Percentiles rank a stretch among this genome's conserved stretches.
phyloP scores from a whole-genome alignment of 2,113 vertebrate genomes.

The Amblyornis subalaris region DNA sequence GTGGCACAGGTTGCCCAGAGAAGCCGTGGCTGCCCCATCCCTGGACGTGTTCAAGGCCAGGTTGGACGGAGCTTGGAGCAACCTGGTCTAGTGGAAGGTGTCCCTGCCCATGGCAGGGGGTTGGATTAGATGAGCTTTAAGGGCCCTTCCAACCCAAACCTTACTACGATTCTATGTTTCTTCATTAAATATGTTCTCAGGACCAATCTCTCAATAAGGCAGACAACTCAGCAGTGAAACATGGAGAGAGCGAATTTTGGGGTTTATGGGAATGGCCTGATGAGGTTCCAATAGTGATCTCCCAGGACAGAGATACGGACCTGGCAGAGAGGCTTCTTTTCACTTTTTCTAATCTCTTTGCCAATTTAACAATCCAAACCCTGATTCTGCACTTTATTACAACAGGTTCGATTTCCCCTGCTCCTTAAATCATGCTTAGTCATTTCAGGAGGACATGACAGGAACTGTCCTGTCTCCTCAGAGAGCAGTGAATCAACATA shows the following conservation, averaged over 20 bases:
- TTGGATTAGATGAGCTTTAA: background rate
- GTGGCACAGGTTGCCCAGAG: background rate
- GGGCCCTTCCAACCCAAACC: background rate
- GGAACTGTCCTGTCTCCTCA: background rate
- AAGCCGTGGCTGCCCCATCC: background rate
- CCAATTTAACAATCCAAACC: background rate
- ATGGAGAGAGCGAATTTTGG: background rate
- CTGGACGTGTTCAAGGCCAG: background rate
- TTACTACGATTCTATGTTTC: background rate
- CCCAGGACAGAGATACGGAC: background rate
- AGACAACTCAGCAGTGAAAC: too few species aligned
- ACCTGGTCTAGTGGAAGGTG: accelerated
- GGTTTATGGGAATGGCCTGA: background rate
- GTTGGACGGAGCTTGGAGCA: accelerated
- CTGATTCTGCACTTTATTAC: background rate
- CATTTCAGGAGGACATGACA: background rate
- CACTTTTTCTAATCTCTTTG: background rate
- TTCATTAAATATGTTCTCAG: background rate
- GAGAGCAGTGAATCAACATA: background rate
- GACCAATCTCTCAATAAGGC: background rate
- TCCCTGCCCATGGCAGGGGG: background rate
- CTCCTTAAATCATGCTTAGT: background rate
- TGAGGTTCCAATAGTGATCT: background rate
- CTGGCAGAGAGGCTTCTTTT: background rate
- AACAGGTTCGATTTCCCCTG: background rate